Conservation (phyloP, 2,797 vertebrate genomes). For the Pipistrellus kuhlii region DNA sequence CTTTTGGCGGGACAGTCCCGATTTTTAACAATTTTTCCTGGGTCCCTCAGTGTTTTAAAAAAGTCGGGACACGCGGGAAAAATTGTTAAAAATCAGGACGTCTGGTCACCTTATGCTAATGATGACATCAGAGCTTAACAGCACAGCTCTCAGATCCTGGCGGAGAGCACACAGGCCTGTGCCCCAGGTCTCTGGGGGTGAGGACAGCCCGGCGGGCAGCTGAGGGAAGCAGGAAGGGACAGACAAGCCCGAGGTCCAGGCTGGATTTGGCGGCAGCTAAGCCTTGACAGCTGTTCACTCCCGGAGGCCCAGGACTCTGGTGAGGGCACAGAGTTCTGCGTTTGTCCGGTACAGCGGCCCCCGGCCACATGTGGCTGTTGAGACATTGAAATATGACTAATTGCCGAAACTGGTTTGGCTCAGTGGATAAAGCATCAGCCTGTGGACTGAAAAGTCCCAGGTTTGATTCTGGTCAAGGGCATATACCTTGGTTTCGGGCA, state of each 20-base stretch:
- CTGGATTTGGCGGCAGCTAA: neutral
- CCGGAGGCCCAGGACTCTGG: neutral
- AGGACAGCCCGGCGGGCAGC: neutral
- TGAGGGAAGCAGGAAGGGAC: neutral
- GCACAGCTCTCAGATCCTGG: neutral
- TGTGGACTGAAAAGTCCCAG: no score
- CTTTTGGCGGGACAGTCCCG: no score
- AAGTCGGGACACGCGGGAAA: no score
- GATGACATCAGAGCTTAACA: neutral
- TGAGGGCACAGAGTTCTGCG: neutral
- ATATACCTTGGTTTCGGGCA: no score
- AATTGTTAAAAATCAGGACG: no score
- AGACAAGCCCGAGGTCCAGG: rapidly evolving
- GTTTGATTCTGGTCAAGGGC: no score
- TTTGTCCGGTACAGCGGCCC: neutral
- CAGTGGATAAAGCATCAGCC: no score
- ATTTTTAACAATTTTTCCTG: no score
- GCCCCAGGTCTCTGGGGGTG: neutral
- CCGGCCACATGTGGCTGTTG: neutral
- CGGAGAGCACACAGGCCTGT: rapidly evolving
- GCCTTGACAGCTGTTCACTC: neutral
- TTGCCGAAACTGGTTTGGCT: no score
- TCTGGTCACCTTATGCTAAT: neutral
- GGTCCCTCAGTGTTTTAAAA: no score
- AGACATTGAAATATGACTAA: neutral